Base-by-base conservation (phyloP, 2,888 invertebrate species). In the Lordiphosa andalusiaca region DNA sequence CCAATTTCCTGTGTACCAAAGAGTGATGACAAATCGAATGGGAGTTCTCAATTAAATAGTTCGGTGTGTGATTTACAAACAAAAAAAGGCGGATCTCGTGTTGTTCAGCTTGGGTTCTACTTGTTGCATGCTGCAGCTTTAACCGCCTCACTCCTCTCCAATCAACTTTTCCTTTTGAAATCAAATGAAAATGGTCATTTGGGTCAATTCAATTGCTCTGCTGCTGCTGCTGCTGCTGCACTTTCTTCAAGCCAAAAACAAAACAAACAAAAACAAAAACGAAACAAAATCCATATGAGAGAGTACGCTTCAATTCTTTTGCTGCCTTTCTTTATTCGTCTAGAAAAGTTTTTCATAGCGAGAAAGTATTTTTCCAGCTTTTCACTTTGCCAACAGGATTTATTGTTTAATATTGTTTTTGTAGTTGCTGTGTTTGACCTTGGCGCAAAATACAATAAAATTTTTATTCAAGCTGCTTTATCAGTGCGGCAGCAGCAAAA, bases 111-210 rank as follows among this genome's bases (percentile, higher is more conserved):
- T 30, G 30, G 30, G 30, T 30, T 33, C 69, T 48, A 58, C 63
- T 55, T 57, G 67, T 53, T 48, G 72, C 69, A 61, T 63, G 66
- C 75, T 63, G 66, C 75, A 59, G 55, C 59, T 66, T 55, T 21
- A 62, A 44, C 44, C 33, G 44, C 30, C 44, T 44, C 9, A 25
- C 30, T 49, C 23, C 25, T 19, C 35, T 39, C 12, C 77, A 76
- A 80, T 77, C 83, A 83, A 83, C 77, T 83, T 83, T 77, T 77
- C 83, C 81, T 83, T 71, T 83, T 73, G 55, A 69, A 80, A 83
- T 57, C 67, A 78, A 76, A 82, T 74, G 53, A 61, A 60, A 73
- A 83, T 76, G 83, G 77, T 73, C 77, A 77, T 80, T 83, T 80
- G 71, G 77, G 77, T 78, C 84, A 73, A 80, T 80, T 80, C 80